phyloP scores from a whole-genome alignment of 2,888 invertebrate genomes.

The Ophioninae sp. region DNA sequence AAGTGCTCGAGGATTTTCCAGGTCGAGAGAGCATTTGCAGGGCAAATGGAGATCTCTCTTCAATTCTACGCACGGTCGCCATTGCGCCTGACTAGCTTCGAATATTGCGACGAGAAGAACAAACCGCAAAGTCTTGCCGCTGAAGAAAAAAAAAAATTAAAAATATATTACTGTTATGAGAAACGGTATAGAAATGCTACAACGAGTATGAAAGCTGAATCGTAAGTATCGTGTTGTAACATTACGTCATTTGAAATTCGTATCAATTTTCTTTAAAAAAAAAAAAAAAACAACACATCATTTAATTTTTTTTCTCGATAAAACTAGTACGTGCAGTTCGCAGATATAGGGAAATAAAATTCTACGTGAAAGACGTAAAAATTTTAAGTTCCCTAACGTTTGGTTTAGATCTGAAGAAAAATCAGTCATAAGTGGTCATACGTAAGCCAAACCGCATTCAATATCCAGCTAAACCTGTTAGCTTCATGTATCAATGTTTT shows the following conservation, averaged over 20 bases:
- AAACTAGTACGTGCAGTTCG: no score
- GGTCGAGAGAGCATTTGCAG: constrained; percentile 83
- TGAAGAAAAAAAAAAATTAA: constrained; percentile 37
- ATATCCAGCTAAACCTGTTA: no score
- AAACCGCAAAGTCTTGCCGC: constrained; percentile 31
- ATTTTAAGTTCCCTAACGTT: no score
- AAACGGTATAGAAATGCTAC: background rate
- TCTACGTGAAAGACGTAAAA: no score
- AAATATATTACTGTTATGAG: background rate
- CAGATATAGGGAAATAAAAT: no score
- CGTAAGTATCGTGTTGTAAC: background rate
- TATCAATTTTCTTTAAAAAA: background rate
- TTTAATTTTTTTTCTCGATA: background rate
- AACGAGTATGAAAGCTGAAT: background rate
- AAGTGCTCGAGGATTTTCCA: constrained; percentile 82
- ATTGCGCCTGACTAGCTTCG: constrained; percentile 74
- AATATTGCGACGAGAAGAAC: constrained; percentile 63
- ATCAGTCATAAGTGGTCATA: no score
- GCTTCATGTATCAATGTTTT: no score
- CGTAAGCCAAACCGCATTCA: no score
- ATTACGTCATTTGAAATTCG: background rate
- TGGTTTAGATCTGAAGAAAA: no score
- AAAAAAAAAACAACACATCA: background rate
- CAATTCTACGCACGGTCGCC: constrained; percentile 90
- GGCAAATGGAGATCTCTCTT: constrained; percentile 89